phyloP scores from a whole-genome alignment of 2,888 invertebrate species.

The Acrocera orbiculus region DNA sequence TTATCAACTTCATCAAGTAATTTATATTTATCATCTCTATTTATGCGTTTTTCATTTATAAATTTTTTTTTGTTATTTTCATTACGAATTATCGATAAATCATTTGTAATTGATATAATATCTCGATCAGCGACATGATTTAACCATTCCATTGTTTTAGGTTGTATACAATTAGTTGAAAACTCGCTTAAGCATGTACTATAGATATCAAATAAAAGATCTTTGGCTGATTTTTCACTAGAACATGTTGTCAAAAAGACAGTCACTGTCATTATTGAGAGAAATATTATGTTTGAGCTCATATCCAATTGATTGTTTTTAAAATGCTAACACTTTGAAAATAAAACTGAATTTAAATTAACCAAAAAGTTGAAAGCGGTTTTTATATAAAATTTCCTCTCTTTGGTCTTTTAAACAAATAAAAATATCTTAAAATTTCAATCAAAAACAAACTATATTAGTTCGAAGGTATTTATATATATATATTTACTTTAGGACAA shows the following conservation, averaged over 20 bases:
- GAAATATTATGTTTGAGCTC: too few relatives aligned
- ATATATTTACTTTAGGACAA: too few relatives aligned
- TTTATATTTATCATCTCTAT: conserved; percentile 35
- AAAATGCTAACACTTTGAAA: conserved; percentile 20
- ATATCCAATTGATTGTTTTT: background rate
- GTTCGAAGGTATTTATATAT: too few relatives aligned
- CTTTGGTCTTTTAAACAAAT: conserved; percentile 4
- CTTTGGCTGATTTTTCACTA: conserved; percentile 36
- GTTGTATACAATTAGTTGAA: conserved; percentile 56
- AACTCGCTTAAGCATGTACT: conserved; percentile 48
- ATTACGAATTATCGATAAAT: conserved; percentile 43
- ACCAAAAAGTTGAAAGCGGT: conserved; percentile 21
- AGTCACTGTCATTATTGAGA: too few relatives aligned
- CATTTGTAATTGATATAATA: conserved; percentile 57
- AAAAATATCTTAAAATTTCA: too few relatives aligned
- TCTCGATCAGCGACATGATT: conserved; percentile 47
- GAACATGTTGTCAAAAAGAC: too few relatives aligned
- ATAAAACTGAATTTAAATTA: conserved; percentile 27
- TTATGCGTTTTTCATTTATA: conserved; percentile 18
- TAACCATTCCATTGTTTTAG: conserved; percentile 59
- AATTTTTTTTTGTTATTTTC: conserved; percentile 14
- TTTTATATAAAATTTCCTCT: conserved; percentile 28
- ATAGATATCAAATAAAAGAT: conserved; percentile 47
- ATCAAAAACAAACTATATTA: too few relatives aligned
- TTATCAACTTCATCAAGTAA: conserved; percentile 56